These are phyloP conservation scores for Bryconaethiops microstoma DNA, from an alignment of 2,797 vertebrate species.

Conservation along the genomic window DNA sequence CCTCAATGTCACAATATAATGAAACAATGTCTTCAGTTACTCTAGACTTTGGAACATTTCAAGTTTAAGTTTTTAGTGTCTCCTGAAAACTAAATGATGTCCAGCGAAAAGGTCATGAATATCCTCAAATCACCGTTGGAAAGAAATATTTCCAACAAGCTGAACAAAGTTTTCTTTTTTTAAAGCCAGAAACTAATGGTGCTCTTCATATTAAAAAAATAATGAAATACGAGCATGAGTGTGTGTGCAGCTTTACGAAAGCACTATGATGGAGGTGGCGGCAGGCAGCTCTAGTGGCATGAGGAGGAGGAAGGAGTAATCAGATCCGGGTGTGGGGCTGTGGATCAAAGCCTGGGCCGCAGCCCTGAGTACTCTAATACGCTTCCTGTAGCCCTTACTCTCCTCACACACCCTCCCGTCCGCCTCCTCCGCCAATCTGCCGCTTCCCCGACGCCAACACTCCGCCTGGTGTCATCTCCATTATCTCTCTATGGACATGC, in stretches of 20 bases:
- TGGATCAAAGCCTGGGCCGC: constrained; percentile 63
- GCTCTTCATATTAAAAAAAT: neutral
- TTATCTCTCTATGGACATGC: constrained; percentile 58
- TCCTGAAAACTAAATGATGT: neutral
- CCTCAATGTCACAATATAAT: neutral
- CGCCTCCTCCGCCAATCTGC: constrained; percentile 64
- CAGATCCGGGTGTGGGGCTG: constrained; percentile 62
- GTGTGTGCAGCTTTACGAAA: constrained; percentile 38
- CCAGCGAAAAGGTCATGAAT: no score
- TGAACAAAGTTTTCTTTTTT: neutral
- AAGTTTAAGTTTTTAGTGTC: no score
- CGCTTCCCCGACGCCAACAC: constrained; percentile 62
- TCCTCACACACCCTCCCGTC: constrained; percentile 12
- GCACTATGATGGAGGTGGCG: constrained; percentile 52
- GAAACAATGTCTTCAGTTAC: no score
- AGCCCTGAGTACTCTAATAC: constrained; percentile 60
- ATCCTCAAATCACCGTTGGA: neutral
- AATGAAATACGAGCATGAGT: constrained; percentile 16
- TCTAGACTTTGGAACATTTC: neutral
- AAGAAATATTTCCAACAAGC: neutral
- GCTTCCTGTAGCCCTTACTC: constrained; percentile 60
- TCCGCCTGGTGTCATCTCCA: constrained; percentile 64
- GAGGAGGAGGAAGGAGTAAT: constrained; percentile 59
- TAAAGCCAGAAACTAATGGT: neutral
- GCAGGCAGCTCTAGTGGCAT: constrained; percentile 54